Evolutionary conservation across 2,888 invertebrate genomes (phyloP), one percentile per base, ranked within the genome.

Genomic region (Microplitis manilae): DNA sequence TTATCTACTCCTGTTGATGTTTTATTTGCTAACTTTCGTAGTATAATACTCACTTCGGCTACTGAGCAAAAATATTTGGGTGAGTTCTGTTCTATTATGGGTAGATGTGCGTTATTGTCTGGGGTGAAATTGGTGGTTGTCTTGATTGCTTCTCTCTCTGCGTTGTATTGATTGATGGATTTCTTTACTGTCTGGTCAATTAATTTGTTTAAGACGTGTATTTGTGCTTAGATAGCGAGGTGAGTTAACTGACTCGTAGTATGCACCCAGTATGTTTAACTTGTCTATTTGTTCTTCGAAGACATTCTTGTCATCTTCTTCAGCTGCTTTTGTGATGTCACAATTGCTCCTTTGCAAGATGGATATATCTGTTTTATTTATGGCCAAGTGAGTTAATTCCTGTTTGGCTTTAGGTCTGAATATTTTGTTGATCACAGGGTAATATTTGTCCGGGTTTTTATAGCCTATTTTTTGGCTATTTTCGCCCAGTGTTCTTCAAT

Each of bases 231-330:
- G 40, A 5, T 62, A 59, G 40, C 68, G 20, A 1, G 79, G 77
- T 2, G 79, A 77, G 39, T 77, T 78, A 2, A 81, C 68, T 5
- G 30, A 20, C 60, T 81, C 77, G 15, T 80, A 81, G 41, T 68
- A 67, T 0, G 77, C 76, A 9, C 78, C 81, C 6, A 79, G 50
- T 8, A 76, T 59, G 41, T 79, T 81, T 1, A 79, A 68, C 30
- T 76, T 79, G n/a, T 79, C 76, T 0, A 1, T 5, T 0, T 69
- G 41, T 0, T 71, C n/a, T 0, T 64, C 6, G 20, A 80, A 41
- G 1, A 77, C 72, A 30, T 68, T 64, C 6, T 73, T 50, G 9
- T 72, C 15, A 6, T 69, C 64, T 2, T 20, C 13, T 6, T 2
- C 50, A 7, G 60, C 50, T 17, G 5, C 15, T 1, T 17, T 67